Percentiles rank a stretch among this genome's conserved stretches.
phyloP scores from a whole-genome alignment of 2,797 vertebrate genomes.

The Acanthurus lineatus region DNA sequence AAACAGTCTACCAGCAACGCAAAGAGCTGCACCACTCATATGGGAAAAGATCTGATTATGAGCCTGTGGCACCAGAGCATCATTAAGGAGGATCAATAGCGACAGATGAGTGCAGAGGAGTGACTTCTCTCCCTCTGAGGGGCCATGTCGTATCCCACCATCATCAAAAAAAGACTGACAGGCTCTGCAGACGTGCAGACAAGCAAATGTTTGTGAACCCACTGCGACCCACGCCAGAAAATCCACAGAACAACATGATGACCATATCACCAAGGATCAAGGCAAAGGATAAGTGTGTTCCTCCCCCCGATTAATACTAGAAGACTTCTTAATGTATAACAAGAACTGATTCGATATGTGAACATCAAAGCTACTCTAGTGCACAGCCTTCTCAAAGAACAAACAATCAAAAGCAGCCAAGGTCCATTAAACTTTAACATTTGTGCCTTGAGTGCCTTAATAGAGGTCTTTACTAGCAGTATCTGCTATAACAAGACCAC shows the following conservation, averaged over 20 bases:
- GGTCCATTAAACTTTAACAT: not conserved
- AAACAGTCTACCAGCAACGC: not conserved
- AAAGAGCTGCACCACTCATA: conserved; percentile 35
- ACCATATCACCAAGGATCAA: not conserved
- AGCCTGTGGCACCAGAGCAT: conserved; percentile 45
- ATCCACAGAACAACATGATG: not conserved
- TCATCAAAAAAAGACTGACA: conserved; percentile 28
- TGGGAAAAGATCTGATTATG: conserved; percentile 56
- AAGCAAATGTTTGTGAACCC: conserved; percentile 27
- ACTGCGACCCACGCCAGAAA: not conserved
- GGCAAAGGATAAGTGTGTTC: not conserved
- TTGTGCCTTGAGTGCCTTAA: not conserved
- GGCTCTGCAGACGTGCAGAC: conserved; percentile 18
- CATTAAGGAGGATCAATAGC: conserved; percentile 65
- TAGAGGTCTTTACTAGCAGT: not conserved
- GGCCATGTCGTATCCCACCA: conserved; percentile 43
- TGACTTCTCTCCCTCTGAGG: conserved; percentile 44
- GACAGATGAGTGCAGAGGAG: conserved; percentile 55
- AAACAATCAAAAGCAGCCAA: not conserved
- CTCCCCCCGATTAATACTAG: not conserved
- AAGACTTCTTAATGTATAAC: not conserved
- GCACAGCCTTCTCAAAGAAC: not conserved
- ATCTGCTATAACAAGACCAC: not conserved
- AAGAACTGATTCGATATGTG: not conserved
- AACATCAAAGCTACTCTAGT: not conserved